phyloP scores from a whole-genome alignment of 2,113 vertebrate species.

The Tauraco erythrolophus region DNA sequence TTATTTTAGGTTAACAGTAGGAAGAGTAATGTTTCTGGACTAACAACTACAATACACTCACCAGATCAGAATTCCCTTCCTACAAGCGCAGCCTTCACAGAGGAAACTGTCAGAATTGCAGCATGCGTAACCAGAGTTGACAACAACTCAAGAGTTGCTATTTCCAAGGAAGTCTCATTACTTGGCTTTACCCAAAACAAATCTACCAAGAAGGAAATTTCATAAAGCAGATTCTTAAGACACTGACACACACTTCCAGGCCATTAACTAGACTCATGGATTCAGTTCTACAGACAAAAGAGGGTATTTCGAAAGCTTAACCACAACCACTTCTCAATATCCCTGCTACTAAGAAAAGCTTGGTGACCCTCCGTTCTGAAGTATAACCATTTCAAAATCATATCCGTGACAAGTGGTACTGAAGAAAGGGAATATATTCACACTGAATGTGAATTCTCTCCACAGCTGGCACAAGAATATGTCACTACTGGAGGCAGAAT shows the following conservation, averaged over 20 bases:
- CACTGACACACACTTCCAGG: neutral
- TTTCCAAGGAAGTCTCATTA: neutral
- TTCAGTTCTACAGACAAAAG: neutral
- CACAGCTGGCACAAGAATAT: neutral
- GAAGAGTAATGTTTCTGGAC: neutral
- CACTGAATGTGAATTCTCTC: neutral
- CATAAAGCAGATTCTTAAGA: neutral
- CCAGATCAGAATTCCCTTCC: neutral
- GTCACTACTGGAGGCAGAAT: neutral
- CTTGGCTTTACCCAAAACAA: neutral
- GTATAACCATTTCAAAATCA: neutral
- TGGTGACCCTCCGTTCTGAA: neutral
- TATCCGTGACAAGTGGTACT: neutral
- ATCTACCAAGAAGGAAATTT: neutral
- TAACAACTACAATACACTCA: neutral
- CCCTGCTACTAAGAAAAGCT: neutral
- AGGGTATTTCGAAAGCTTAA: neutral
- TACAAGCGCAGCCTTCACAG: neutral
- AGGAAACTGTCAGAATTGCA: neutral
- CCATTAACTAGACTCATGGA: neutral
- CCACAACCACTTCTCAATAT: neutral
- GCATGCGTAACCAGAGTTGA: neutral
- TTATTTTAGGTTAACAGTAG: neutral
- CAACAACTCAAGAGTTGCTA: neutral
- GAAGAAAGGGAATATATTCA: neutral